Evolutionary conservation across 2,888 invertebrate species (phyloP), one percentile per base, ranked within the genome.

Genomic region (Cheilosia variabilis): DNA sequence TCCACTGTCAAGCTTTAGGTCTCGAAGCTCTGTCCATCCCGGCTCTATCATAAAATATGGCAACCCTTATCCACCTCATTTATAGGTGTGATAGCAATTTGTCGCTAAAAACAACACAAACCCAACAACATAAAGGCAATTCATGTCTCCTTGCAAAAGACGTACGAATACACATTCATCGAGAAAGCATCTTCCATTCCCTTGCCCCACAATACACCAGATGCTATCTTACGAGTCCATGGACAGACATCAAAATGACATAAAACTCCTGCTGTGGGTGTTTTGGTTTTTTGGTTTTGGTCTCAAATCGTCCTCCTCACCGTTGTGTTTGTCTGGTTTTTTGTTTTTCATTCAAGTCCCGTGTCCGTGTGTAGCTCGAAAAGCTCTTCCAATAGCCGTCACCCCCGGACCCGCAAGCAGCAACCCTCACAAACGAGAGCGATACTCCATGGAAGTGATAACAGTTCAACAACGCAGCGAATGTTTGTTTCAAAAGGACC

Each of bases 401-500:
- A 43, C 3, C n/a, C 2, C 5, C 24, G 17, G 22, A 13, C 1
- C 34, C 13, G 4, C 53, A 45, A 13, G 0, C 34, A 7, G 4
- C 53, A 45, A 9, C 31, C 17, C n/a, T 6, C 45, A 41, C 10
- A 31, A 22, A 47, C 31, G 50, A 73, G 71, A 78, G 37, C 68
- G 65, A 71, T 41, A 63, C 73, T 53, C 45, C 65, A 50, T 75
- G 73, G 75, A 84, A 84, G 84, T 80, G 80, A 84, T 76, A 84
- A 84, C 69, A 75, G 68, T 45, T 55, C 68, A 43, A 45, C 58
- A 73, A 69, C 63, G 73, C 78, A 78, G 43, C 43, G 63, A 72
- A 83, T 66, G 65, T 79, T 45, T 71, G 22, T 55, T 55, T 62
- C 34, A 31, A 60, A 80, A 81, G 81, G 81, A 75, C 81, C 75